phyloP scores from a whole-genome alignment of 2,797 vertebrate genomes.

The Coracias cyanogaster region DNA sequence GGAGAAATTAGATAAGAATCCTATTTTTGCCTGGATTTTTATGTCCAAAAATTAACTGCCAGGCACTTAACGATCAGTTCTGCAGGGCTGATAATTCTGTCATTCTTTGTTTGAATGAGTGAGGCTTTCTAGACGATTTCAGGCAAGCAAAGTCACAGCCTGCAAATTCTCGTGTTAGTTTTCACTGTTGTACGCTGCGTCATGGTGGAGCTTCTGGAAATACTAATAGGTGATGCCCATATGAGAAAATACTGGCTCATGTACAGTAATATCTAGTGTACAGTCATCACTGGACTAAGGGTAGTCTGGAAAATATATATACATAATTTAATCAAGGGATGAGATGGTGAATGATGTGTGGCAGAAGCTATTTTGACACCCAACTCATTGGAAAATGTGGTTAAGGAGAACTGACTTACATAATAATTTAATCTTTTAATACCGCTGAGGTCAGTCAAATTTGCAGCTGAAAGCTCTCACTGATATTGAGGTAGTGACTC shows the following conservation, averaged over 20 bases:
- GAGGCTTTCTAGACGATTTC: not conserved
- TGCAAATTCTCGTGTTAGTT: not conserved
- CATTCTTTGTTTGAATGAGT: not conserved
- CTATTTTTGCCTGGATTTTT: too few species aligned
- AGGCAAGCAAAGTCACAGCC: not conserved
- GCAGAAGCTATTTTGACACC: conserved; percentile 9
- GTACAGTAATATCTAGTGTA: not conserved
- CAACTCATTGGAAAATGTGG: not conserved
- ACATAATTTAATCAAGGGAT: not conserved
- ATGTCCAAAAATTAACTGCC: not conserved
- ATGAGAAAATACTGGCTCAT: not conserved
- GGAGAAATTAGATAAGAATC: conserved; percentile 15
- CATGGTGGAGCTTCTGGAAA: not conserved
- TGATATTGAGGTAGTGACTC: conserved; percentile 13
- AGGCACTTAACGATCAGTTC: not conserved
- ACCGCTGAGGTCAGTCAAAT: conserved; percentile 27
- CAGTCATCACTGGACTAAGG: not conserved
- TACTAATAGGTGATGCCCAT: not conserved
- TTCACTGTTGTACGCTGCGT: not conserved
- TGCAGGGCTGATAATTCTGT: not conserved
- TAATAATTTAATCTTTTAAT: conserved; percentile 55
- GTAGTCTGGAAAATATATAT: not conserved
- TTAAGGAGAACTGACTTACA: conserved; percentile 40
- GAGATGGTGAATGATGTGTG: not conserved
- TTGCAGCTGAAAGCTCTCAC: not conserved